Conservation (phyloP, 2,797 vertebrate species). For the Siniperca obscura region DNA sequence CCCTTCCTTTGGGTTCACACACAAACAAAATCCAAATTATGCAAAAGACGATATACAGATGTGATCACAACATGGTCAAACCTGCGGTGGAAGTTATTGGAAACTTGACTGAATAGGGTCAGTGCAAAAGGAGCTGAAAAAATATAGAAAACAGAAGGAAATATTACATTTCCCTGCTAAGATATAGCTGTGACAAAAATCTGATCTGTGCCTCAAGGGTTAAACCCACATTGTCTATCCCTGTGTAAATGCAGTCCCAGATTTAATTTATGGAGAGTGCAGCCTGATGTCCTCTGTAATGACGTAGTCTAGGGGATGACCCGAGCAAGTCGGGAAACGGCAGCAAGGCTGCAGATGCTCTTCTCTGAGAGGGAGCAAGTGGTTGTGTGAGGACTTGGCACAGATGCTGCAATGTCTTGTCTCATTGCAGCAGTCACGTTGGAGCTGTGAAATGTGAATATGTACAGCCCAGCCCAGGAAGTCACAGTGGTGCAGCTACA, state of each 20-base stretch:
- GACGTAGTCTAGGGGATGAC: constrained; percentile 81
- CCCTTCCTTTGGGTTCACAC: not conserved
- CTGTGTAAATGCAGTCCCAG: constrained; percentile 69
- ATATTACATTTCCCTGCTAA: not conserved
- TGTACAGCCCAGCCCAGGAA: constrained; percentile 67
- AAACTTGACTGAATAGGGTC: not conserved
- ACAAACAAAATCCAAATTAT: not conserved
- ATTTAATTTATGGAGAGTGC: constrained; percentile 83
- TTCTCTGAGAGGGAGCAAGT: constrained; percentile 73
- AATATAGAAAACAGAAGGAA: not conserved
- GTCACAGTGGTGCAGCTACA: constrained; percentile 70
- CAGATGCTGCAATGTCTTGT: constrained; percentile 65
- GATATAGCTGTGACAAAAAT: constrained; percentile 10
- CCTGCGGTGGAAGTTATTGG: not conserved
- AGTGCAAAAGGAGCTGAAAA: not conserved
- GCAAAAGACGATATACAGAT: not conserved
- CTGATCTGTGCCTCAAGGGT: constrained; percentile 50
- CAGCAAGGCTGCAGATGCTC: constrained; percentile 77
- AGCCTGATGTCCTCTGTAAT: constrained; percentile 80
- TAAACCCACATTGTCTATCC: constrained; percentile 52
- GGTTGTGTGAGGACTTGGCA: constrained; percentile 76
- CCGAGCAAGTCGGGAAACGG: constrained; percentile 62
- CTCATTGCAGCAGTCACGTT: constrained; percentile 75
- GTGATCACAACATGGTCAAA: not conserved
- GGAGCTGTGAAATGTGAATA: constrained; percentile 72